phyloP scores from a whole-genome alignment of 2,888 invertebrate species.

The Nomada flava region DNA sequence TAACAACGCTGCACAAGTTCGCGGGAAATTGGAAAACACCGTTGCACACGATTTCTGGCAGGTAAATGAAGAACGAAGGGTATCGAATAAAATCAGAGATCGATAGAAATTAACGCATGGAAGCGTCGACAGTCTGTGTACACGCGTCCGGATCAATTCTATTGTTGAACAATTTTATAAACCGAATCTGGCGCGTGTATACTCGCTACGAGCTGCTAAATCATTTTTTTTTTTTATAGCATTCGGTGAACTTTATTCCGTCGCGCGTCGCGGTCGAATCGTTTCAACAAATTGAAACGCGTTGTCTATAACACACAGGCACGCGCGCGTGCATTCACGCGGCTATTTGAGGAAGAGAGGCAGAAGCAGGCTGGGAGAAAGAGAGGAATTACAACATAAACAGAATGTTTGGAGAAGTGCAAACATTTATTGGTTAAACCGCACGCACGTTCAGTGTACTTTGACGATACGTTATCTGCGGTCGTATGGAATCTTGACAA shows the following conservation, averaged over 20 bases:
- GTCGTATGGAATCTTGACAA: constrained; percentile 50
- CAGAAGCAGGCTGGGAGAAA: neutral
- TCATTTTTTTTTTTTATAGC: constrained; percentile 22
- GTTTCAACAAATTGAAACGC: constrained; percentile 42
- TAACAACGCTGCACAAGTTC: neutral
- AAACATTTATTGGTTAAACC: constrained; percentile 64
- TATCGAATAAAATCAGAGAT: neutral
- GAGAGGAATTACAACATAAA: constrained; percentile 74
- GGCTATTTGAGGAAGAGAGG: neutral
- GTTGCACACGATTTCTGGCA: neutral
- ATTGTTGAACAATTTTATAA: constrained; percentile 3
- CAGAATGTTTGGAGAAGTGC: constrained; percentile 68
- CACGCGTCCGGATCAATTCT: neutral
- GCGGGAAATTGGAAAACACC: neutral
- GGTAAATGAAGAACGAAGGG: neutral
- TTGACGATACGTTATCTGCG: constrained; percentile 49
- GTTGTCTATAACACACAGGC: neutral
- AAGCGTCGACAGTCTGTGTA: neutral
- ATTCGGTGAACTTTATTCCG: constrained; percentile 20
- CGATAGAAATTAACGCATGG: neutral
- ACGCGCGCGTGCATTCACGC: neutral
- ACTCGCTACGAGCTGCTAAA: neutral
- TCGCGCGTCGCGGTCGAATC: constrained; percentile 25
- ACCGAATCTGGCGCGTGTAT: neutral
- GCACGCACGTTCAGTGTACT: constrained; percentile 36